phyloP scores from a whole-genome alignment of 2,113 vertebrate genomes.

The Stegostoma tigrinum region DNA sequence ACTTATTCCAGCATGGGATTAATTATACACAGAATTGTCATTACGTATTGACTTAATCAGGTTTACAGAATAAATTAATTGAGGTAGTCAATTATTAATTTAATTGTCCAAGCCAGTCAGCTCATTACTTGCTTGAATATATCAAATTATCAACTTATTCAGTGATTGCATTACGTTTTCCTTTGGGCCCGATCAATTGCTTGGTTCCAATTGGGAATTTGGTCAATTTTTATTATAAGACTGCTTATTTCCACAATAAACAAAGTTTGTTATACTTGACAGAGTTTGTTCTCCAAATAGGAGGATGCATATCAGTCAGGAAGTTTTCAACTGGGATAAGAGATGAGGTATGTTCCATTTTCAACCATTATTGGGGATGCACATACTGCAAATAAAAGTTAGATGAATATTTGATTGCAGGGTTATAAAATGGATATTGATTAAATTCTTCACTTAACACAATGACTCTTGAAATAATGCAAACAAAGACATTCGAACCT shows the following conservation, averaged over 20 bases:
- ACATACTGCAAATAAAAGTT: background rate
- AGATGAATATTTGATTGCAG: background rate
- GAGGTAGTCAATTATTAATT: background rate
- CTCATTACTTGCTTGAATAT: conserved; percentile 25
- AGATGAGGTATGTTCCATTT: background rate
- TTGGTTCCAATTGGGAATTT: background rate
- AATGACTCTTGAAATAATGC: background rate
- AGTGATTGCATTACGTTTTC: background rate
- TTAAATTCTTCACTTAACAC: background rate
- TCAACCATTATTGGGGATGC: background rate
- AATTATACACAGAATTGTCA: conserved; percentile 21
- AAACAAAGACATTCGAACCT: background rate
- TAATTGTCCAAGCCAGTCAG: background rate
- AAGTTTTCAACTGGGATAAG: background rate
- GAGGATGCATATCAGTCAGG: background rate
- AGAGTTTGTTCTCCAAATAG: background rate
- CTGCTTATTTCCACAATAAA: background rate
- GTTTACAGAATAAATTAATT: conserved; percentile 5
- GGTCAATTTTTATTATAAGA: background rate
- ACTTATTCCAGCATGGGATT: background rate
- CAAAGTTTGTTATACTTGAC: background rate
- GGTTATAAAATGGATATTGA: background rate
- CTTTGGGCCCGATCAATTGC: background rate
- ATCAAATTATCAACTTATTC: conserved; percentile 4
- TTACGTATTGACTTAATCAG: conserved; percentile 20